phyloP scores from a whole-genome alignment of 2,888 invertebrate species.

The Schrankia costaestrigalis region DNA sequence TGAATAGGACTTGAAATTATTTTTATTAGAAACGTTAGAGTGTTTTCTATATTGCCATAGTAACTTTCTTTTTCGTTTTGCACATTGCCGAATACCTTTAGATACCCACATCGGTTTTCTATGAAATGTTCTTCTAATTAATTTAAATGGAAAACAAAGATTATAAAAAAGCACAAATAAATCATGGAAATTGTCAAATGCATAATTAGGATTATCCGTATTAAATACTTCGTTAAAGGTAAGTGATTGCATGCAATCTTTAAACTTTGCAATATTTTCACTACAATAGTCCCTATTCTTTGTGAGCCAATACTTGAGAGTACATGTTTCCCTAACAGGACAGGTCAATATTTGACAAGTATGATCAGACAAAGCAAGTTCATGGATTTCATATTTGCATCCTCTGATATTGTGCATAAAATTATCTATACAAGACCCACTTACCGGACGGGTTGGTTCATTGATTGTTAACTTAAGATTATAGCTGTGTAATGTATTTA shows the following conservation, averaged over 20 bases:
- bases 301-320: background rate
- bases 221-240: constrained; percentile 1
- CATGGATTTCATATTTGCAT: background rate
- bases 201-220: background rate
- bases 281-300: background rate
- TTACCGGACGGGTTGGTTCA: background rate
- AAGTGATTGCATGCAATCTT: too few species aligned
- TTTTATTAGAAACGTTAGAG: background rate
- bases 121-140: background rate
- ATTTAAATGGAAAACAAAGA: constrained; percentile 3
- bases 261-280: background rate
- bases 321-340: background rate
- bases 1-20: background rate
- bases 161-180: constrained; percentile 1
- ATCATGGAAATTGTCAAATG: background rate
- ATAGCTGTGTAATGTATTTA: background rate
- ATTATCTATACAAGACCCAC: too few species aligned
- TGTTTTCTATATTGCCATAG: constrained; percentile 5
- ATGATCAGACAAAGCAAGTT: constrained; percentile 1
- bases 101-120: constrained; percentile 2
- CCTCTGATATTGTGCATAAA: too few species aligned
- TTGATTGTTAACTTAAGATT: constrained; percentile 2
- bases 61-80: background rate
- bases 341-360: constrained; percentile 1
- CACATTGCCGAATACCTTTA: background rate